Conservation (phyloP, 2,888 invertebrate genomes). For the Lumbricus terrestris region DNA sequence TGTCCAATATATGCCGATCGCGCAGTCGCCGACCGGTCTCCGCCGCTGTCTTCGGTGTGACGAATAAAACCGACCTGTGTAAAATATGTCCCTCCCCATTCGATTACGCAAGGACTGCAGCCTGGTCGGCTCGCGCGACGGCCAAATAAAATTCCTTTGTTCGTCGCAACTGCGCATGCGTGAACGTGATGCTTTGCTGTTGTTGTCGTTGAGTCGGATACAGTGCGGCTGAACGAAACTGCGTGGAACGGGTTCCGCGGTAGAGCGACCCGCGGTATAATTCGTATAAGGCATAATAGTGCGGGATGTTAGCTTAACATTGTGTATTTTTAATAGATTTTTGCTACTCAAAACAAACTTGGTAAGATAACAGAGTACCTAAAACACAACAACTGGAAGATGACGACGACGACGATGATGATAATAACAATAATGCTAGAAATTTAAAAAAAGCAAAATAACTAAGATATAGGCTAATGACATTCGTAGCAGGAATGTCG, state of each 20-base stretch:
- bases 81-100: conserved; percentile 11
- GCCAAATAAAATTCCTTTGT: not conserved
- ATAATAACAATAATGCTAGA: too few species aligned
- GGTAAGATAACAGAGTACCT: not conserved
- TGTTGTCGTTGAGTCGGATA: not conserved
- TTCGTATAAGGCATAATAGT: not conserved
- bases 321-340: too few species aligned
- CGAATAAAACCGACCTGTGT: not conserved
- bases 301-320: too few species aligned
- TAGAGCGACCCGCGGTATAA: not conserved
- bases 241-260: not conserved
- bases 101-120: not conserved
- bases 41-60: conserved; percentile 3
- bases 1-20: not conserved
- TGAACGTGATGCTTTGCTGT: not conserved
- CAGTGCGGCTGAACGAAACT: not conserved
- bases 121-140: not conserved
- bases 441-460: too few species aligned
- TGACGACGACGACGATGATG: too few species aligned
- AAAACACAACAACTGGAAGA: not conserved
- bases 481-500: too few species aligned
- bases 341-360: not conserved
- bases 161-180: not conserved
- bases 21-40: not conserved
- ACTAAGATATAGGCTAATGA: too few species aligned